These are phyloP conservation scores for Prunella fulvescens DNA, from an alignment of 2,113 vertebrate genomes.

Conservation along the genomic window DNA sequence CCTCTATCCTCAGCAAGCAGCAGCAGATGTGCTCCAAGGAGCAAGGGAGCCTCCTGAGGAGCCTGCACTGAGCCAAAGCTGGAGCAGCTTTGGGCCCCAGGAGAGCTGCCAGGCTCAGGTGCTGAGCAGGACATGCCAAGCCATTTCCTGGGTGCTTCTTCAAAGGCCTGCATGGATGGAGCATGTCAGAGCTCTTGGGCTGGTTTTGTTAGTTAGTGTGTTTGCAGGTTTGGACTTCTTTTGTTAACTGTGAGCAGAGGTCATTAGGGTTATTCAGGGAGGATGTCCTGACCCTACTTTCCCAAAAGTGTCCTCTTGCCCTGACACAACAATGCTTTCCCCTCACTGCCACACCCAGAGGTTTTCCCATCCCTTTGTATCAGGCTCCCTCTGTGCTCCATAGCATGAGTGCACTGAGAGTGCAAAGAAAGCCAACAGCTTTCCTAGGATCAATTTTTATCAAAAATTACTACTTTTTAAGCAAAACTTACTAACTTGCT, in stretches of 20 bases:
- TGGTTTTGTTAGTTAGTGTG: fast-evolving
- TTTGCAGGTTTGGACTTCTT: neutral
- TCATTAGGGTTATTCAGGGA: neutral
- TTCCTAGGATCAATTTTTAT: neutral
- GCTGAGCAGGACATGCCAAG: neutral
- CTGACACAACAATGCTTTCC: neutral
- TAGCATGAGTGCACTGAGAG: fast-evolving
- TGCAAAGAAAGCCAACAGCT: neutral
- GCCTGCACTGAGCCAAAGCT: neutral
- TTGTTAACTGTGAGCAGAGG: neutral
- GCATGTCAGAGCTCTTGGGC: neutral
- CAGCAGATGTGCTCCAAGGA: fast-evolving
- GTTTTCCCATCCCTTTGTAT: neutral
- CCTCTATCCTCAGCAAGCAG: neutral
- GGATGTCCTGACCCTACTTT: neutral
- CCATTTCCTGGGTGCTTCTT: neutral
- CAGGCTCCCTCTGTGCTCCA: neutral
- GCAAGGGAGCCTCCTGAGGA: neutral
- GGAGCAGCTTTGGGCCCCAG: fast-evolving
- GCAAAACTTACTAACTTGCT: neutral
- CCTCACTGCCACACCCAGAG: neutral
- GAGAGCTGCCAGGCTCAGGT: neutral
- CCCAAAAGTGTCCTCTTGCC: neutral
- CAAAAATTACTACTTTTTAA: neutral
- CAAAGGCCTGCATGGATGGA: neutral